phyloP scores from a whole-genome alignment of 2,113 vertebrate species.

The Xyrauchen texanus region DNA sequence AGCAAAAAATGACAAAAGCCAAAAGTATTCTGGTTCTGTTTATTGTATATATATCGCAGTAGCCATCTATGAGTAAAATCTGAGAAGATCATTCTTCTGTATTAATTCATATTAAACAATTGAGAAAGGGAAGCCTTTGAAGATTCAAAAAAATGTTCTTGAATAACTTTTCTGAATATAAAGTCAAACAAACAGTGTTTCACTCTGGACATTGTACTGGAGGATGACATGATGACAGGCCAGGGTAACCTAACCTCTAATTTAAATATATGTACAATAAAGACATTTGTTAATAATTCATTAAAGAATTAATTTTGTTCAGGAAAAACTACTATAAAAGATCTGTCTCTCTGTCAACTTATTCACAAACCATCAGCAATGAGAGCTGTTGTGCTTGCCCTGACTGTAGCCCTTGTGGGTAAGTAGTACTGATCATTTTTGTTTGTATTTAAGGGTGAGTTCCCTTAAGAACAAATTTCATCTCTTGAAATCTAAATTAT shows the following conservation, averaged over 20 bases:
- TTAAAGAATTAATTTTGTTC: constrained; percentile 6
- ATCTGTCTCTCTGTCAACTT: neutral
- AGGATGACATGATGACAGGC: neutral
- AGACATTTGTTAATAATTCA: constrained; percentile 36
- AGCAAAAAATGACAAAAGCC: too few relatives aligned
- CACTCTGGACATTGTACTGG: neutral
- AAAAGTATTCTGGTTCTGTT: too few relatives aligned
- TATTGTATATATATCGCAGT: too few relatives aligned
- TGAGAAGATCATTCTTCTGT: too few relatives aligned
- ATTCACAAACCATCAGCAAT: constrained; percentile 69
- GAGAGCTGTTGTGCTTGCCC: constrained; percentile 77
- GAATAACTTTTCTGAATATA: too few relatives aligned
- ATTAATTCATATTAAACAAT: too few relatives aligned
- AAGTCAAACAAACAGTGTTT: neutral
- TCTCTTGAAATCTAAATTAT: neutral
- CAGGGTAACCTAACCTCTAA: constrained; percentile 31
- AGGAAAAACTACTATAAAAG: constrained; percentile 61
- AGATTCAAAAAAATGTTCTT: too few relatives aligned
- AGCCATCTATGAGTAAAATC: too few relatives aligned
- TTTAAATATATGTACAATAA: neutral
- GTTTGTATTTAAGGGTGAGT: neutral
- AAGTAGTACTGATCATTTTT: constrained; percentile 57
- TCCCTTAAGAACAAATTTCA: neutral
- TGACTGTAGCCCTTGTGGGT: constrained; percentile 81
- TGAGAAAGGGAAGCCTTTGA: too few relatives aligned